phyloP scores from a whole-genome alignment of 2,888 invertebrate genomes.

The Orthosia incerta region DNA sequence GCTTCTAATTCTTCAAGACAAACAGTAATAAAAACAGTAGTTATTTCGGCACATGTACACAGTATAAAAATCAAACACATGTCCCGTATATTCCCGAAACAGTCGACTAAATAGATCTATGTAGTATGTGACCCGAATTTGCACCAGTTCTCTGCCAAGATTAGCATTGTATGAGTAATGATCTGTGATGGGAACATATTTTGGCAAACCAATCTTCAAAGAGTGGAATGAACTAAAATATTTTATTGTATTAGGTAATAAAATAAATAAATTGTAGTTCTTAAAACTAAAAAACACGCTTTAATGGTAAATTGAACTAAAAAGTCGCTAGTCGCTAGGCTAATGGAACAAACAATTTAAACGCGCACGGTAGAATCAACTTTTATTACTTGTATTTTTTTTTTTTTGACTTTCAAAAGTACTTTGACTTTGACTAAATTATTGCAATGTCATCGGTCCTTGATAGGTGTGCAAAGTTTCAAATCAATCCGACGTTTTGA shows the following conservation, averaged over 20 bases:
- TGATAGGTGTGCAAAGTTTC: no score
- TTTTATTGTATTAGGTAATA: constrained; percentile 48
- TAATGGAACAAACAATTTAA: no score
- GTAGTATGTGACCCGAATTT: constrained; percentile 83
- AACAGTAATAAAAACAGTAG: constrained; percentile 4
- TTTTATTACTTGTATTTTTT: no score
- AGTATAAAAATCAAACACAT: constrained; percentile 64
- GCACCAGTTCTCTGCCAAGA: constrained; percentile 79
- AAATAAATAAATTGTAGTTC: no score
- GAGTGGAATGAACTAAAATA: constrained; percentile 49
- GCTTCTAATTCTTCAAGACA: not conserved
- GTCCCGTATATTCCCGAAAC: constrained; percentile 71
- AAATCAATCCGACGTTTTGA: no score
- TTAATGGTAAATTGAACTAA: no score
- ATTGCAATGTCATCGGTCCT: no score
- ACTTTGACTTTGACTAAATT: no score
- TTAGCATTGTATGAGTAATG: constrained; percentile 77
- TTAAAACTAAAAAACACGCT: no score
- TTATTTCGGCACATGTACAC: constrained; percentile 47
- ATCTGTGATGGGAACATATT: constrained; percentile 68
- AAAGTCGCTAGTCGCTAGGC: no score
- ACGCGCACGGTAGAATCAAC: no score
- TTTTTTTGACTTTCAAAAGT: no score
- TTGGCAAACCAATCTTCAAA: constrained; percentile 67
- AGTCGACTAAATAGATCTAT: constrained; percentile 68